Conservation (phyloP, 2,113 vertebrate species). For the Pycnonotus jocosus region DNA sequence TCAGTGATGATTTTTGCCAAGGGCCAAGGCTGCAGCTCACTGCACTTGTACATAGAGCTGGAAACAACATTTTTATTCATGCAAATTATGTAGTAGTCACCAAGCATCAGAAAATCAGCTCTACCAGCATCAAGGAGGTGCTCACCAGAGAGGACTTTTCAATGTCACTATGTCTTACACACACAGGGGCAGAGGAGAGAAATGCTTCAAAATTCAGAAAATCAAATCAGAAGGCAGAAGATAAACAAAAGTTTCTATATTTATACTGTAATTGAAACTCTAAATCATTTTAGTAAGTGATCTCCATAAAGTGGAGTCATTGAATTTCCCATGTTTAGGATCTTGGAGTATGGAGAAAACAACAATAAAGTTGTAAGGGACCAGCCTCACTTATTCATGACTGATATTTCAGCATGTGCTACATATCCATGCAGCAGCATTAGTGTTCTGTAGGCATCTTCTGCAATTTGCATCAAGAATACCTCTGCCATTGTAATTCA, state of each 20-base stretch:
- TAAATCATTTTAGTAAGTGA: neutral
- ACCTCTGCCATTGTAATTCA: neutral
- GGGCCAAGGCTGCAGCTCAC: neutral
- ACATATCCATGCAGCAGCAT: neutral
- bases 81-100: neutral
- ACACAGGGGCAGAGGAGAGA: neutral
- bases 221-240: neutral
- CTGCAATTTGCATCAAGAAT: neutral
- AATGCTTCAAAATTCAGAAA: neutral
- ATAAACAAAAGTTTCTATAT: neutral
- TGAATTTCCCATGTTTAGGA: neutral
- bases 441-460: neutral
- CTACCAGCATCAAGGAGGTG: neutral
- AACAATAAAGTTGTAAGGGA: neutral
- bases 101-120: neutral
- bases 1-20: neutral
- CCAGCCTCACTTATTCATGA: neutral
- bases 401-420: neutral
- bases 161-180: neutral
- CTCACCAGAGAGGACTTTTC: neutral
- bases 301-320: neutral
- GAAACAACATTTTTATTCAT: neutral
- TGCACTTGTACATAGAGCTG: neutral
- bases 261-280: neutral
- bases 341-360: neutral